These are phyloP conservation scores for Syrmaticus mikado DNA, from an alignment of 2,113 vertebrate genomes.

Conservation along the genomic window DNA sequence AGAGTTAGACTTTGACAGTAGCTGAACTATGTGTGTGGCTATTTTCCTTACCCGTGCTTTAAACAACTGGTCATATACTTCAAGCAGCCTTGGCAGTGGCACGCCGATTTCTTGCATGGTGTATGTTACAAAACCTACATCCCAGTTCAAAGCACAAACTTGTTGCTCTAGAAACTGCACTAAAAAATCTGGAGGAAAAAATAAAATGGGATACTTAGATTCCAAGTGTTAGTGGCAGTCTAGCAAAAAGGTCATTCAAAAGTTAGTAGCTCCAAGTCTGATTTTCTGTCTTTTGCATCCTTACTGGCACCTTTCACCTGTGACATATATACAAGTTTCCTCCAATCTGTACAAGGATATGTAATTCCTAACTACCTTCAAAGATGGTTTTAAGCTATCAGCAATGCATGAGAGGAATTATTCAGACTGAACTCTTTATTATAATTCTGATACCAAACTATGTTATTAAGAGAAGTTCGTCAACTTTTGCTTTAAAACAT, in stretches of 20 bases:
- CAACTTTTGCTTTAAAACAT: background rate
- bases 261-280: background rate
- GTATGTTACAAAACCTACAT: conserved; percentile 91
- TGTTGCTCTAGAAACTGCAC: conserved; percentile 95
- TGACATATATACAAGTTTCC: background rate
- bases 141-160: conserved; percentile 92
- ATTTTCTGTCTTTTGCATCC: background rate
- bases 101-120: conserved; percentile 96
- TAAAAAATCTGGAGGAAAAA: conserved; percentile 85
- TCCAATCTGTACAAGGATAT: too few species aligned
- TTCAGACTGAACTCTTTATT: background rate
- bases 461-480: background rate
- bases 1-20: background rate
- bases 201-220: background rate
- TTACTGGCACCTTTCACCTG: background rate
- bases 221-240: background rate
- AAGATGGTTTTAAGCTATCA: background rate
- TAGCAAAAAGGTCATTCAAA: background rate
- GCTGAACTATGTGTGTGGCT: background rate
- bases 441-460: fast-evolving
- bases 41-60: conserved; percentile 88
- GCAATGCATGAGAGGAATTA: background rate
- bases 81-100: conserved; percentile 87
- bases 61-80: conserved; percentile 96
- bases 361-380: background rate